Base-by-base conservation (phyloP, 2,888 invertebrate genomes). In the Dendrolimus houi region DNA sequence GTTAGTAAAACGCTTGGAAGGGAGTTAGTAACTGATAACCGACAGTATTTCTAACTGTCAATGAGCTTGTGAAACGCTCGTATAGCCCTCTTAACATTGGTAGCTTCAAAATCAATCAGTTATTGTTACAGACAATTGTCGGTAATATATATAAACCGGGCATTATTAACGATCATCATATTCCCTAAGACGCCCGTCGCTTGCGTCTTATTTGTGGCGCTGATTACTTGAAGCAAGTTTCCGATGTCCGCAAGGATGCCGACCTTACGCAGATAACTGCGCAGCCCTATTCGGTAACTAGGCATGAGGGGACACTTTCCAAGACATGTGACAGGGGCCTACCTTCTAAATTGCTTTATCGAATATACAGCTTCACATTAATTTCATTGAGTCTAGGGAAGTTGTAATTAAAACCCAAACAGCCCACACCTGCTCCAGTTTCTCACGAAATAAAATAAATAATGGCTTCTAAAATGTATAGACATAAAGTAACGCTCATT, bases 211-310 rank as follows among this genome's bases (percentile, higher is more conserved):
- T 59, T 64, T 62, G 54, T 52, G 40, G 8, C 61, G 56, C 64
- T 76, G 78, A 78, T 79, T 80, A 78, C 77, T 79, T 77, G 74
- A 69, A 67, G 67, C 68, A 65, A 70, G 70, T 69, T 68, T 65
- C 66, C 67, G 68, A 59, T 68, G 66, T 64, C 70, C 68, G 61
- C 69, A 67, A 72, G 74, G 72, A 72, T 77, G 69, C 63, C 72
- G 78, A 77, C 75, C 79, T 67, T 61, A 63, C 64, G 60, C 63
- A 69, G 68, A 69, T 71, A 70, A 62, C 70, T 69, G 67, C 61
- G 68, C 66, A 62, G 62, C 67, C 71, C 65, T 63, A 68, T 71
- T 69, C 65, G 67, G 67, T 66, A 74, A 75, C 71, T 69, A 67
- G 71, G 65, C 71, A 72, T 66, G 60, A 67, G 67, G 69, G 69